A percentile compares a stretch with the other conserved stretches of the same genome.
Conservation (phyloP, 2,888 invertebrate species). For the Pachycephus smyrnensis region DNA sequence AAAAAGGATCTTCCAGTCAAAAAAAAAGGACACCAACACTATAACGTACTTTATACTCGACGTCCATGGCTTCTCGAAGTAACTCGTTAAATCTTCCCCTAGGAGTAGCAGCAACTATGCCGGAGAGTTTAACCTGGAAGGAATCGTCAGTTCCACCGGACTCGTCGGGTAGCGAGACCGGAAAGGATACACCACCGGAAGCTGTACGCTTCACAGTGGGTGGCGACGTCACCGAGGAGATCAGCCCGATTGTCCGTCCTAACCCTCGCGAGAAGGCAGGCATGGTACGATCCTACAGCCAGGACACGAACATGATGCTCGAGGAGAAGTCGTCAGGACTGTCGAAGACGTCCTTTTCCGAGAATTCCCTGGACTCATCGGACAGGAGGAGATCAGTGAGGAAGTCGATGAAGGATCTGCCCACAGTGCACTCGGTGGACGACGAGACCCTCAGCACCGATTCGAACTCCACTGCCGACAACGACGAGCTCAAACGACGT, state of each 20-base stretch:
- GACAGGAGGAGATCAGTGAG: conserved; percentile 36
- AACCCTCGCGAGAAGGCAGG: conserved; percentile 14
- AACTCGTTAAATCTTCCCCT: conserved; percentile 20
- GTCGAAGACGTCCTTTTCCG: conserved; percentile 70
- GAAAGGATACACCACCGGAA: conserved; percentile 67
- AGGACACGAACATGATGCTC: conserved; percentile 66
- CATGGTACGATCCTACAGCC: conserved; percentile 69
- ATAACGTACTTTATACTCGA: neutral
- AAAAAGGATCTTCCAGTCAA: neutral
- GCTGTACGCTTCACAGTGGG: conserved; percentile 59
- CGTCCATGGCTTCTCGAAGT: neutral
- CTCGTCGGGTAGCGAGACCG: conserved; percentile 72
- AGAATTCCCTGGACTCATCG: conserved; percentile 64
- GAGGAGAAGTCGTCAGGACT: conserved; percentile 53
- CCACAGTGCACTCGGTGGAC: conserved; percentile 66
- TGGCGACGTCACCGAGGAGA: conserved; percentile 46
- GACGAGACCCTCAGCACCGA: conserved; percentile 79
- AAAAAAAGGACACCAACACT: neutral
- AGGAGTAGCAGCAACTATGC: conserved; percentile 50
- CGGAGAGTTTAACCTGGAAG: conserved; percentile 63
- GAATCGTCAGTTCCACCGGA: conserved; percentile 68
- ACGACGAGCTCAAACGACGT: conserved; percentile 72
- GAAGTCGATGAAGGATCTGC: conserved; percentile 50
- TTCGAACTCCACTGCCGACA: conserved; percentile 75
- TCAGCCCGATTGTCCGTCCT: conserved; percentile 1